A percentile compares a stretch with the other conserved stretches of the same genome.
Evolutionary conservation across 2,888 invertebrate genomes (phyloP).

Genomic region (Drosophila lutescens): DNA sequence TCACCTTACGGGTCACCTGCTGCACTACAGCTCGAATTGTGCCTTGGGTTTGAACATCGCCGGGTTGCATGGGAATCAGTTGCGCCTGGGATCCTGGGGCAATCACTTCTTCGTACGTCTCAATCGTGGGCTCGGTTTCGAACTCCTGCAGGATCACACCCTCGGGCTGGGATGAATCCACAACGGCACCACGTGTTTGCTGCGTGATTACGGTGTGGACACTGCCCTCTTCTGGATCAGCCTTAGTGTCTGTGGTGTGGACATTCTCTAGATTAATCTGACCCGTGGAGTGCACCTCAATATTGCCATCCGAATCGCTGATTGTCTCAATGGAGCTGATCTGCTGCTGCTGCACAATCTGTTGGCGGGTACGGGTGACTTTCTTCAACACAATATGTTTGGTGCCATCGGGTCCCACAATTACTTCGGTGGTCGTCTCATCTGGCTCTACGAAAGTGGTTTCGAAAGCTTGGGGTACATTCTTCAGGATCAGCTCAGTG

Average conservation of each 20-base stretch:
- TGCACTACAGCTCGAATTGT: constrained; percentile 91
- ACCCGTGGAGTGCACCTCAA: constrained; percentile 86
- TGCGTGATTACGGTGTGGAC: constrained; percentile 84
- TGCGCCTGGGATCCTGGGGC: constrained; percentile 76
- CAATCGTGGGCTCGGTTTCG: constrained; percentile 81
- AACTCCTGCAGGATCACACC: constrained; percentile 74
- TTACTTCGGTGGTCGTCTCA: constrained; percentile 92
- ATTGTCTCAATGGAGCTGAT: constrained; percentile 86
- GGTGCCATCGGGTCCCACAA: constrained; percentile 91
- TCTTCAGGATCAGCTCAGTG: constrained; percentile 89
- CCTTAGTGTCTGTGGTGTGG: constrained; percentile 64
- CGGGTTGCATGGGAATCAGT: constrained; percentile 63
- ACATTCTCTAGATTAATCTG: constrained; percentile 88
- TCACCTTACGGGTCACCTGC: constrained; percentile 91
- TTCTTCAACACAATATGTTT: constrained; percentile 92
- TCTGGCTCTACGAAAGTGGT: constrained; percentile 93
- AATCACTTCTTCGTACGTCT: constrained; percentile 79
- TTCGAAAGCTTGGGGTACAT: constrained; percentile 91
- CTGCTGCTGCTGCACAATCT: constrained; percentile 87
- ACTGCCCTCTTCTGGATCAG: constrained; percentile 86
- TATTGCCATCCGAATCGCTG: constrained; percentile 86
- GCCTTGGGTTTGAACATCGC: constrained; percentile 51
- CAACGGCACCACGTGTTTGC: constrained; percentile 71
- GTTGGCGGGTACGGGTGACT: constrained; percentile 88
- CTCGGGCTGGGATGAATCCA: constrained; percentile 77